Base-by-base conservation (phyloP, 1,140 invertebrate species). In the Thereuonema tuberculata region DNA sequence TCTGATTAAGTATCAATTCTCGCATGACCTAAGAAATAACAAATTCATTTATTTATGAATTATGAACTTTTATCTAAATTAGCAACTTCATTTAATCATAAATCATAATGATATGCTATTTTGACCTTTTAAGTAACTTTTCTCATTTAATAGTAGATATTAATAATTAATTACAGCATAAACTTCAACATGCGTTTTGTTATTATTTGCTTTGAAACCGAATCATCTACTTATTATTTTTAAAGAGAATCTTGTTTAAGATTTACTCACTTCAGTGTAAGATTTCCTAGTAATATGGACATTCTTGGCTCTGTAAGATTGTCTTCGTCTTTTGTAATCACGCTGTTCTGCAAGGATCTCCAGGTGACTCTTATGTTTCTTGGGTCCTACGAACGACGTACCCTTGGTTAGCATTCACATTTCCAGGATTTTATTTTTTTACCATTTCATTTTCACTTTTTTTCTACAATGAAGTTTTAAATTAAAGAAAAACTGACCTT, bases 221-320 rank as follows among this genome's bases (percentile, higher is more conserved):
- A n/a, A n/a, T n/a, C n/a, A n/a, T n/a, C n/a, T n/a, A n/a, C n/a
- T n/a, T n/a, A n/a, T 15, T 55, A 28, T 24, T 3, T 55, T 55
- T 12, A 55, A 15, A 26, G 9, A 55, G 23, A 26, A 15, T 26
- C 53, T 27, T 3, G 2, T 24, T 14, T n/a, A 55, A 9, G 23
- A 15, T 55, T 24, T 31, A 15, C 47, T 58, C 61, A 70, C 71
- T 63, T 73, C 71, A 23, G 69, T 73, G 53, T 73, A 71, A n/a
- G 69, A 68, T 54, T 73, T 73, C 55, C 67, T 70, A 0, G 71
- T 73, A 31, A 69, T 71, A 53, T 73, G 71, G 5, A 73, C 71
- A 65, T 73, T 73, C 56, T 73, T 73, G 2, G 71, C 71, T 48
- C 71, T 60, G 56, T 73, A 73, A 1, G 68, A 66, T 60, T 71